These are phyloP conservation scores for Chrysopa pallens DNA, from an alignment of 1,140 invertebrate species.

Conservation along the genomic window DNA sequence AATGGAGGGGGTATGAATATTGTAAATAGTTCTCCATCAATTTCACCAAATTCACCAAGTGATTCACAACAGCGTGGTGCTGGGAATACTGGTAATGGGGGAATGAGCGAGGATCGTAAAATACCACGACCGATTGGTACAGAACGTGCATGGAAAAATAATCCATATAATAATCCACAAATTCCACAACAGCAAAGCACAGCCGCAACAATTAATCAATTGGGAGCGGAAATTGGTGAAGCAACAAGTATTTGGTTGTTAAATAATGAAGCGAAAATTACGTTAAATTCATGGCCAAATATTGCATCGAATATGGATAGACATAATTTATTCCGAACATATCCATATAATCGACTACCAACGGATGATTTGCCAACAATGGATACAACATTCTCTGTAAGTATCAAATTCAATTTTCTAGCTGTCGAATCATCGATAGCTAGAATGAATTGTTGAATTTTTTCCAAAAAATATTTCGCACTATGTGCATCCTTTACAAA, in stretches of 20 bases:
- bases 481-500: no score
- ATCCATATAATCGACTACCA: slow-evolving; percentile 14
- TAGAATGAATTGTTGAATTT: no score
- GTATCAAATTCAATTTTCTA: neutral
- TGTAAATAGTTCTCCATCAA: slow-evolving; percentile 31
- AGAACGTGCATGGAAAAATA: slow-evolving; percentile 47
- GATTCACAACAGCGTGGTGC: slow-evolving; percentile 16
- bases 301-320: slow-evolving; percentile 22
- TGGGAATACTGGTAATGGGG: slow-evolving; percentile 19
- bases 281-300: slow-evolving; percentile 19
- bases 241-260: slow-evolving; percentile 39
- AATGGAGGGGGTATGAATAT: slow-evolving; percentile 26
- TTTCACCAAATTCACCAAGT: slow-evolving; percentile 33
- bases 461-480: no score
- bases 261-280: slow-evolving; percentile 26
- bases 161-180: slow-evolving; percentile 20
- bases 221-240: slow-evolving; percentile 18
- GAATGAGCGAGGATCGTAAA: slow-evolving; percentile 38
- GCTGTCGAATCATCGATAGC: no score
- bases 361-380: neutral
- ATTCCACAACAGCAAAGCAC: slow-evolving; percentile 7
- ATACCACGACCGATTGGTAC: slow-evolving; percentile 59
- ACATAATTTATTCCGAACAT: slow-evolving; percentile 18
- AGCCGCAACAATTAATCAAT: slow-evolving; percentile 18
- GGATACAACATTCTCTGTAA: neutral